Evolutionary conservation across 2,888 invertebrate species (phyloP), one percentile per base, ranked within the genome.

Genomic region (Exephanes ischioxanthus): DNA sequence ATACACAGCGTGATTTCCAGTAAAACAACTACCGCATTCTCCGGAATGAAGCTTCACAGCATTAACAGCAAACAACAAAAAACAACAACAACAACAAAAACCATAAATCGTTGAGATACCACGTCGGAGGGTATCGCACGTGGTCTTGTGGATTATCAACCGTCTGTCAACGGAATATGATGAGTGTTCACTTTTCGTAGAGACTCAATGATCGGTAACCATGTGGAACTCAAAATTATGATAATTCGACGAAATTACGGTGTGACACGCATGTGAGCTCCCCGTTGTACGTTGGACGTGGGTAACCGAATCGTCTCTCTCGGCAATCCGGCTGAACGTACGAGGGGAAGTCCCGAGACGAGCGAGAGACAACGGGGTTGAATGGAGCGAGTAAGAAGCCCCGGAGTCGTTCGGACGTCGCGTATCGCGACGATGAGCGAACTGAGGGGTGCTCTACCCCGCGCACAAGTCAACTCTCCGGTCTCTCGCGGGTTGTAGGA

Each of bases 391-490:
- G 51, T 41, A 61, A 63, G 70, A 51, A 41, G 22, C 48, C 33
- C 76, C 37, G 45, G 41, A 22, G 33, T 55, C 63, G 66, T 55
- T 78, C 66, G 85, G 41, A 85, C 82, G 85, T 77, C 86, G 83
- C 73, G 83, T 63, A 73, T 55, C 86, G 77, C 86, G 80, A 86
- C 83, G 80, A 83, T 77, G 77, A 86, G 77, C 80, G 37, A 78
- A 86, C 86, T 86, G 86, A 84, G 85, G 75, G 80, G 76, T 66
- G 82, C 68, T 75, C 55, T 70, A 41, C 63, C 85, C 88, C 89
- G 87, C 89, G 90, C 89, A 88, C 91, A 88, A 91, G 87, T 90
- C 90, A 88, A 91, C 91, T 91, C 45, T 48, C 45, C 88, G 76
- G 84, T 87, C 86, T 88, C 86, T 85, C 85, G 83, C 70, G 79